Evolutionary conservation across 2,888 invertebrate genomes (phyloP).

Genomic region (Crossocerus cetratus): DNA sequence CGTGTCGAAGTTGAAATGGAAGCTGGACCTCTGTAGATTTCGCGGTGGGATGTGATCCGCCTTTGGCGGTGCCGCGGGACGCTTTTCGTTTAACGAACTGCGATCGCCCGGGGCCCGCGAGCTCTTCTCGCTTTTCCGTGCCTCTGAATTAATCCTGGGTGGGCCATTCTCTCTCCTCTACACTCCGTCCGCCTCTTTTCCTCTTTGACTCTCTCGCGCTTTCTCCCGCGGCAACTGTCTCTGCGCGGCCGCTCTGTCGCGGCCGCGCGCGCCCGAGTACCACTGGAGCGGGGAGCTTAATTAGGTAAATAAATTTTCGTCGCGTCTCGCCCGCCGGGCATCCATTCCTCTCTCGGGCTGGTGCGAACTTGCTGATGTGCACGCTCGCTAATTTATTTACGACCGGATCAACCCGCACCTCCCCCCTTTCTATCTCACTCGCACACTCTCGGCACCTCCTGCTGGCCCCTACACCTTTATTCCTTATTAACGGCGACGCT

Average conservation of each 20-base stretch:
- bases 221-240: no score
- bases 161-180: slow-evolving; percentile 5
- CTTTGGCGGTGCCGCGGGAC: slow-evolving; percentile 6
- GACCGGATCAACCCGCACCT: slow-evolving; percentile 1
- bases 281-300: slow-evolving; percentile 30
- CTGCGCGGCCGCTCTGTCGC: slow-evolving; percentile 24
- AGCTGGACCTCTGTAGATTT: no score
- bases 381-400: slow-evolving; percentile 38
- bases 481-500: no score
- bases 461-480: no score
- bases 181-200: no score
- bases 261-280: background rate
- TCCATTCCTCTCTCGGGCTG: slow-evolving; percentile 17
- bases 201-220: no score
- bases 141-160: slow-evolving; percentile 40
- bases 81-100: slow-evolving; percentile 43
- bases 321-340: slow-evolving; percentile 26
- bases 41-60: no score
- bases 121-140: slow-evolving; percentile 17
- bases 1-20: slow-evolving; percentile 13
- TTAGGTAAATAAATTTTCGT: slow-evolving; percentile 55
- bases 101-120: slow-evolving; percentile 28
- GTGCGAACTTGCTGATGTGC: slow-evolving; percentile 29
- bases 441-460: background rate
- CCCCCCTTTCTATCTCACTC: background rate